Base-by-base conservation (phyloP, 1,140 invertebrate species). In the Diorhabda sublineata region DNA sequence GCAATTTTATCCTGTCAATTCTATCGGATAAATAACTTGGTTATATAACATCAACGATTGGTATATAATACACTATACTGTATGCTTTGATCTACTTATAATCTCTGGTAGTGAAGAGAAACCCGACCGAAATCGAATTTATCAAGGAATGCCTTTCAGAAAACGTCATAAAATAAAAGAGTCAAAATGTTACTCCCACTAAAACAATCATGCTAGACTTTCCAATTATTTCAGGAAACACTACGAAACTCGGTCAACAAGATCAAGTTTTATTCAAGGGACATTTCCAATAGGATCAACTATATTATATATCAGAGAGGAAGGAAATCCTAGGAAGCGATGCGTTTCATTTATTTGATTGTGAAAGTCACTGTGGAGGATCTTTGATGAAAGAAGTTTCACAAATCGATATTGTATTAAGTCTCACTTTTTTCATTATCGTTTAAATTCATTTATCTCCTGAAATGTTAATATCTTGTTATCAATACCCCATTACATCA, bases 211-310 rank as follows among this genome's bases (percentile, higher is more conserved):
- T 52, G 47, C 47, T 52, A 52, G 47, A 52, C 47, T 52, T 52
- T 52, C 47, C 47, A 52, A 52, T 52, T 52, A 52, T 52, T 52
- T 52, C 47, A 52, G n/a, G 47, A 52, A 52, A 52, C 47, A 52
- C 47, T 52, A 52, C 47, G 47, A 52, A 52, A 52, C 47, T 52
- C 47, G 47, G 47, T 52, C 47, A 52, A 52, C 47, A 52, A 52
- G 47, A 52, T 52, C 47, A 52, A 52, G 47, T n/a, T 52, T 52
- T 52, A 52, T 52, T 52, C n/a, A 52, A 52, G 47, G n/a, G 47
- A 52, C 47, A n/a, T 52, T 52, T 52, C n/a, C 47, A 52, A 52
- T 52, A 52, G 47, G 47, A 52, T 52, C 47, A 52, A n/a, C 47
- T n/a, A 52, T 26, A 26, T 26, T 26, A 26, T 52, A 52, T n/a